A percentile compares a stretch with the other conserved stretches of the same genome.
Evolutionary conservation across 2,888 invertebrate species (phyloP).

Genomic region (Troides oblongomaculatus): DNA sequence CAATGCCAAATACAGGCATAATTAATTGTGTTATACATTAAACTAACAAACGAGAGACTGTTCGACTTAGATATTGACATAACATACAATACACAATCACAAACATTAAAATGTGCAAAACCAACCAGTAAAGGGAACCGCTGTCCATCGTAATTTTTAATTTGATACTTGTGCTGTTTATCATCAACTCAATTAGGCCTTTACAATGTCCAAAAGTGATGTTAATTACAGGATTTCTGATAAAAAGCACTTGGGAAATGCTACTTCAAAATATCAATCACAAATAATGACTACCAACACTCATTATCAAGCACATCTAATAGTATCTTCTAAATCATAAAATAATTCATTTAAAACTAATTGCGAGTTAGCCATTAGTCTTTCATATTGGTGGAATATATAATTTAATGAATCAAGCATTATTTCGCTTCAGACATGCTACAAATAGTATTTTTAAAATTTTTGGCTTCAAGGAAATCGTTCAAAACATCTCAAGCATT

Average conservation of each 20-base stretch:
- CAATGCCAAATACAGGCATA: conserved; percentile 8
- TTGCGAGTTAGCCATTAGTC: neutral
- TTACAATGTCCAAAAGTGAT: conserved; percentile 33
- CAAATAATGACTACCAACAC: conserved; percentile 4
- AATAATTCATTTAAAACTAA: conserved; percentile 12
- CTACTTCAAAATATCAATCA: neutral
- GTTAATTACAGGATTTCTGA: conserved; percentile 20
- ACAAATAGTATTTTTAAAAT: neutral
- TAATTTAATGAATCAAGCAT: neutral
- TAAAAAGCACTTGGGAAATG: conserved; percentile 1
- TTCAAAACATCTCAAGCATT: neutral
- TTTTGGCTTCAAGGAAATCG: neutral
- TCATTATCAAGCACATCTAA: conserved; percentile 3
- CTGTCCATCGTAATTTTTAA: neutral
- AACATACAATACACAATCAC: conserved; percentile 51
- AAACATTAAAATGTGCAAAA: conserved; percentile 9
- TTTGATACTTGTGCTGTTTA: conserved; percentile 8
- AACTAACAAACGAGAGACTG: conserved; percentile 56
- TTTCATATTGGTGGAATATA: conserved; percentile 8
- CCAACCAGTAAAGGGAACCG: neutral
- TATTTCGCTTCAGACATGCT: neutral
- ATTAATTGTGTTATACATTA: conserved; percentile 52
- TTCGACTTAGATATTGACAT: conserved; percentile 42
- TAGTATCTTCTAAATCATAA: conserved; percentile 12
- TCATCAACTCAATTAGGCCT: conserved; percentile 38